Conservation (phyloP, 2,797 vertebrate genomes). For the Pampus argenteus region DNA sequence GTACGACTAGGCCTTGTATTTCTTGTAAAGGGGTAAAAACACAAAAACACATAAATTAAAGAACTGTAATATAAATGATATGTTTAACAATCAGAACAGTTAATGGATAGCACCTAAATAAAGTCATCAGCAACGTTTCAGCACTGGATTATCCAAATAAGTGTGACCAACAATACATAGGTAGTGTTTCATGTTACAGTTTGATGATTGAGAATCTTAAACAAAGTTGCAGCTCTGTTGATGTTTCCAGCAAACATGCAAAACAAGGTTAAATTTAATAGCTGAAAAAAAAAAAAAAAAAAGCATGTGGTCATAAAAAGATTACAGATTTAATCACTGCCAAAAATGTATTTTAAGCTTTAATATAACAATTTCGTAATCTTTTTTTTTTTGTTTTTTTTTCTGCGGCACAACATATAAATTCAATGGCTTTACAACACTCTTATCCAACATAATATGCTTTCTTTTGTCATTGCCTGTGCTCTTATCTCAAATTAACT, state of each 20-base stretch:
- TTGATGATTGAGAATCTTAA: constrained; percentile 45
- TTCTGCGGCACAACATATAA: constrained; percentile 72
- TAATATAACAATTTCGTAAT: constrained; percentile 71
- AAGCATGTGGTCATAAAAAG: constrained; percentile 64
- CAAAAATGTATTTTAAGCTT: constrained; percentile 77
- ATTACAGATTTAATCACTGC: constrained; percentile 75
- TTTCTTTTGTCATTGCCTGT: constrained; percentile 60
- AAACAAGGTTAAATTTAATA: constrained; percentile 59
- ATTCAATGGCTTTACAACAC: constrained; percentile 78
- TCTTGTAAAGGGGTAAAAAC: too few relatives aligned
- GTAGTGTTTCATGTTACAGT: constrained; percentile 69
- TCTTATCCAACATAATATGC: constrained; percentile 65
- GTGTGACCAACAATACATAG: constrained; percentile 62
- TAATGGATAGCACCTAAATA: constrained; percentile 33
- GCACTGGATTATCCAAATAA: constrained; percentile 62
- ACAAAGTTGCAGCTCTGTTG: constrained; percentile 46
- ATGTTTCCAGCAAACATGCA: constrained; percentile 70
- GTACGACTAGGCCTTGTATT: too few relatives aligned
- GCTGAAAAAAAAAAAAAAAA: constrained; percentile 59
- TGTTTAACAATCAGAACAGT: constrained; percentile 30
- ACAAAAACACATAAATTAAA: not conserved
- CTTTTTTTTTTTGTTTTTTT: constrained; percentile 39
- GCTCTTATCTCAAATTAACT: constrained; percentile 76
- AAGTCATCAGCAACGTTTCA: constrained; percentile 35
- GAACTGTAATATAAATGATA: not conserved